phyloP scores from a whole-genome alignment of 2,797 vertebrate genomes.

The Margarornis squamiger region DNA sequence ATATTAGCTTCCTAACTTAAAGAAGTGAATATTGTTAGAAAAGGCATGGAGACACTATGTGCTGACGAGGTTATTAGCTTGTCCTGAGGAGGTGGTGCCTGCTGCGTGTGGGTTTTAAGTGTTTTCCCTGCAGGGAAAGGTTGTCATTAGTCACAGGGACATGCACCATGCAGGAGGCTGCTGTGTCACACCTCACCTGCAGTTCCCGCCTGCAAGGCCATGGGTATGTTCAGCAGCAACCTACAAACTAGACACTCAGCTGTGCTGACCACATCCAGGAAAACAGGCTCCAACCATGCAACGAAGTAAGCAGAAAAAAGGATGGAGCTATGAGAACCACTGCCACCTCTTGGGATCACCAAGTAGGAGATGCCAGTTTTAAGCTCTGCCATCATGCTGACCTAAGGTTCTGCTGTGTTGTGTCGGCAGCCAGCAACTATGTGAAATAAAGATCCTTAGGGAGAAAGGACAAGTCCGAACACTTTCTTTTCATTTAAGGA shows the following conservation, averaged over 20 bases:
- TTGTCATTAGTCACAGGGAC: neutral
- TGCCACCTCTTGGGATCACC: neutral
- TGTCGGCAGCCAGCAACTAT: neutral
- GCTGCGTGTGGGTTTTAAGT: neutral
- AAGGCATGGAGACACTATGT: neutral
- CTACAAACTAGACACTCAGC: neutral
- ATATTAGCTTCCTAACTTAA: neutral
- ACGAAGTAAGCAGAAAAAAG: neutral
- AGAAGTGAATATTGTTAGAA: neutral
- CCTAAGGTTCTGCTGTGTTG: neutral
- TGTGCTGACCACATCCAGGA: neutral
- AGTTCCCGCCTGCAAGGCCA: neutral
- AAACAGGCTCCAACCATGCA: neutral
- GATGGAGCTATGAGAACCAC: neutral
- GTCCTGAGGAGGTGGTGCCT: neutral
- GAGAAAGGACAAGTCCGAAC: neutral
- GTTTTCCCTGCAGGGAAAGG: neutral
- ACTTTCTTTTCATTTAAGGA: neutral
- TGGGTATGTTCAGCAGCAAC: neutral
- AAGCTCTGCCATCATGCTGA: neutral
- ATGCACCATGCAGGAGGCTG: accelerated
- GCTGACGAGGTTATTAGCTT: neutral
- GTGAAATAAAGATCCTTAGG: neutral
- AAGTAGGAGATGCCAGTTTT: neutral
- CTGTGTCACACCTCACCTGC: neutral